These are phyloP conservation scores for Apantesis nais DNA, from an alignment of 2,888 invertebrate species.

Conservation along the genomic window DNA sequence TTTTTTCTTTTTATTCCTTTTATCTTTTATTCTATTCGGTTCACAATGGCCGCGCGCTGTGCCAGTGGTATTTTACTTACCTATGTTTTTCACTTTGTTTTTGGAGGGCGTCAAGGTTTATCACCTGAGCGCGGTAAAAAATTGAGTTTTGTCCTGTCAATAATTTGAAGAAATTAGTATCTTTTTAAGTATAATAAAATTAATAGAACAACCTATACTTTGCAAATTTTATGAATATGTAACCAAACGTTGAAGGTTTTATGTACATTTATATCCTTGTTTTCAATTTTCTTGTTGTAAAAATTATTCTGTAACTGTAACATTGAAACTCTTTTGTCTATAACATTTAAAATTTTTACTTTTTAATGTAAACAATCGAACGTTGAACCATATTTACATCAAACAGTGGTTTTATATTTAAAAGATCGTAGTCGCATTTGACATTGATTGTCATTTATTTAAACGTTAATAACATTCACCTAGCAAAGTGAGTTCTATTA, in stretches of 20 bases:
- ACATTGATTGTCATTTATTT: too few relatives aligned
- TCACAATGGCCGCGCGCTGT: constrained; percentile 79
- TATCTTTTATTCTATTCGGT: constrained; percentile 70
- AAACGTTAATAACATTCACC: too few relatives aligned
- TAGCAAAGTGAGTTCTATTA: too few relatives aligned
- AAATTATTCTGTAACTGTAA: not conserved
- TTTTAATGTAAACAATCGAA: not conserved
- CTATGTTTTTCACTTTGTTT: constrained; percentile 73
- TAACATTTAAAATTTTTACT: not conserved
- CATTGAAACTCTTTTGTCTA: not conserved
- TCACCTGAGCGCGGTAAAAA: constrained; percentile 38
- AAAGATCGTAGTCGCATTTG: not conserved
- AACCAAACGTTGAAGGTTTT: not conserved
- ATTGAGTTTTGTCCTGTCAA: constrained; percentile 6
- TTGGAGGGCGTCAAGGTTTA: constrained; percentile 58
- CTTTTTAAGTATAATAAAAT: not conserved
- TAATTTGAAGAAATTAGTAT: constrained; percentile 7
- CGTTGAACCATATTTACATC: not conserved
- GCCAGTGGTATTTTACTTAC: constrained; percentile 78
- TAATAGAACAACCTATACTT: not conserved
- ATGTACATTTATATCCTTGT: not conserved
- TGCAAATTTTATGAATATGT: constrained; percentile 1
- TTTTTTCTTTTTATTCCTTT: constrained; percentile 73
- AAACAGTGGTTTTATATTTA: not conserved
- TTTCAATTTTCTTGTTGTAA: not conserved